A percentile compares a stretch with the other conserved stretches of the same genome.
Conservation (phyloP, 2,797 vertebrate genomes). For the Ispidina lecontei region DNA sequence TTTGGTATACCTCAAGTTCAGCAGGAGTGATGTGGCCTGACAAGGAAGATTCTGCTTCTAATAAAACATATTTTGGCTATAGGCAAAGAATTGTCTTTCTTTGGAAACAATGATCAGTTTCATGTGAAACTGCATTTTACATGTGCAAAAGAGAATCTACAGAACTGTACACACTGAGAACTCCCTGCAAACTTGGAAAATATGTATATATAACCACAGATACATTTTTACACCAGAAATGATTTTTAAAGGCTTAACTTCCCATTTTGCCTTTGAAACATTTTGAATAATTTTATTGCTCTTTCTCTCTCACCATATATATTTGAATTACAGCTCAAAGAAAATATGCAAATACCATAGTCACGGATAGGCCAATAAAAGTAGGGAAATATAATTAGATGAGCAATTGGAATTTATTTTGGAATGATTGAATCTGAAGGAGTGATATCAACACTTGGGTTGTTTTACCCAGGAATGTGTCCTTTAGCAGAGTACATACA, state of each 20-base stretch:
- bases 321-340: background rate
- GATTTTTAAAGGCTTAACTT: background rate
- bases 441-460: background rate
- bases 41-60: constrained; percentile 25
- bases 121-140: background rate
- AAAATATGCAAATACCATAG: background rate
- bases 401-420: background rate
- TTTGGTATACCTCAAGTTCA: background rate
- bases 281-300: background rate
- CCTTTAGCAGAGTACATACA: background rate
- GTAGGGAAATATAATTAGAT: background rate
- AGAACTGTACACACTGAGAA: background rate
- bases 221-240: background rate
- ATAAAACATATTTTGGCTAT: constrained; percentile 39
- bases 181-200: background rate
- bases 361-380: background rate
- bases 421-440: background rate
- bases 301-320: background rate
- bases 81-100: background rate
- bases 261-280: background rate
- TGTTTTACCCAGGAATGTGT: background rate
- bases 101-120: constrained; percentile 19
- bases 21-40: background rate
- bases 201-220: background rate
- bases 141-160: background rate